A percentile compares a stretch with the other conserved stretches of the same genome.
phyloP scores from a whole-genome alignment of 2,113 vertebrate species.

The Speoplatyrhinus poulsoni region DNA sequence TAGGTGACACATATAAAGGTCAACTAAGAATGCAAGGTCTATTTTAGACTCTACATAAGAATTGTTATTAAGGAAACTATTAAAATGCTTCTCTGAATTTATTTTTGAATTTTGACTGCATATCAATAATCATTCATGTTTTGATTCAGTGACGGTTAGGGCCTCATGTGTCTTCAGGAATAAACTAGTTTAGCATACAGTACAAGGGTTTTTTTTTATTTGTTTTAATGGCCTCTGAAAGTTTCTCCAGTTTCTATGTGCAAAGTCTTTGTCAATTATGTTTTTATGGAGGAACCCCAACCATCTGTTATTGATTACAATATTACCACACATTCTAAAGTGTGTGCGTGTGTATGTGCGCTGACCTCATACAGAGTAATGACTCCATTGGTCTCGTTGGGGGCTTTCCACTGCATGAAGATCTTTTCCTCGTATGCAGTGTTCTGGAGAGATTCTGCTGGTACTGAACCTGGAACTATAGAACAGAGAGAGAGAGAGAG shows the following conservation, averaged over 20 bases:
- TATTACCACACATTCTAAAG: background rate
- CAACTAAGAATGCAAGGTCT: background rate
- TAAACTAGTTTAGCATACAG: too few relatives aligned
- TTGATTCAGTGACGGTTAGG: too few relatives aligned
- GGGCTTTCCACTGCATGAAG: constrained; percentile 97
- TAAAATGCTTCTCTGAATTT: background rate
- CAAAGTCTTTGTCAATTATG: background rate
- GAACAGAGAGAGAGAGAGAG: constrained; percentile 6
- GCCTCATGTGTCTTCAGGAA: too few relatives aligned
- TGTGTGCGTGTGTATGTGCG: background rate
- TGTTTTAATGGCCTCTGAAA: too few relatives aligned
- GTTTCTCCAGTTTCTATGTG: too few relatives aligned
- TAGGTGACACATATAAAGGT: background rate
- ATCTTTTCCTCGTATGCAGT: constrained; percentile 98
- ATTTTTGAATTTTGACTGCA: too few relatives aligned
- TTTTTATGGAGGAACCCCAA: background rate
- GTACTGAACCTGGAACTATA: constrained; percentile 90
- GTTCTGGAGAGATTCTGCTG: constrained; percentile 93
- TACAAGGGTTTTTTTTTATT: too few relatives aligned
- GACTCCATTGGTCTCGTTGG: constrained; percentile 95
- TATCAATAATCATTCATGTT: too few relatives aligned
- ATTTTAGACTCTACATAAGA: background rate
- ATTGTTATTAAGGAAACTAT: background rate
- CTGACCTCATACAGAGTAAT: constrained; percentile 97
- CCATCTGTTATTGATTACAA: too few relatives aligned